A percentile compares a stretch with the other conserved stretches of the same genome.
These are phyloP conservation scores for Trogon surrucura DNA, from an alignment of 2,113 vertebrate genomes.

Conservation along the genomic window DNA sequence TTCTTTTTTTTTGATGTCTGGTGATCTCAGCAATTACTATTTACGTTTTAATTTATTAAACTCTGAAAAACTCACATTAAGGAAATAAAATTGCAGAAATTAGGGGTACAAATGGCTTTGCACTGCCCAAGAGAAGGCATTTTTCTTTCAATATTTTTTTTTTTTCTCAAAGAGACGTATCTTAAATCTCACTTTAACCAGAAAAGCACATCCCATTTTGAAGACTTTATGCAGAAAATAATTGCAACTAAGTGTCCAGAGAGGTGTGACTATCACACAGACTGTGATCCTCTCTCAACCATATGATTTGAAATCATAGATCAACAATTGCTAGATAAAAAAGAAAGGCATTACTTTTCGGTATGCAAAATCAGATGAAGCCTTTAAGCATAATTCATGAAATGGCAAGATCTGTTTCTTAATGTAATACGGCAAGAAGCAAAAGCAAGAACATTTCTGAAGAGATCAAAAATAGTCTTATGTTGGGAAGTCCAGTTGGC, in stretches of 20 bases:
- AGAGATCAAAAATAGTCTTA: not conserved
- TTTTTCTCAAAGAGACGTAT: not conserved
- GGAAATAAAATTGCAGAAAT: constrained; percentile 39
- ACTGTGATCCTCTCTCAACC: not conserved
- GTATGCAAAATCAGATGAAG: not conserved
- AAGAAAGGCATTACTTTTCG: not conserved
- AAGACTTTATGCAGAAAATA: not conserved
- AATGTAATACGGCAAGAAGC: not conserved
- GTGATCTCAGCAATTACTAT: constrained; percentile 26
- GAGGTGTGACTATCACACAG: not conserved
- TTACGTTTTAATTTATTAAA: constrained; percentile 46
- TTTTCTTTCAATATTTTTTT: not conserved
- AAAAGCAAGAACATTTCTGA: not conserved
- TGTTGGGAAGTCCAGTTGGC: not conserved
- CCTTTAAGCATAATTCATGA: not conserved
- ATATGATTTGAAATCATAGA: not conserved
- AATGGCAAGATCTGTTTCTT: not conserved
- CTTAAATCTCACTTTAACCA: not conserved
- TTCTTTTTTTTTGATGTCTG: constrained; percentile 27
- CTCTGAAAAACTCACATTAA: not conserved
- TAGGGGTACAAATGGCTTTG: not conserved
- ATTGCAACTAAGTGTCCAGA: not conserved
- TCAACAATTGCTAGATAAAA: not conserved
- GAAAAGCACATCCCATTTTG: not conserved
- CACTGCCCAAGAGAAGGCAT: not conserved